Evolutionary conservation across 2,113 vertebrate species (phyloP).

Genomic region (Aythya baeri): DNA sequence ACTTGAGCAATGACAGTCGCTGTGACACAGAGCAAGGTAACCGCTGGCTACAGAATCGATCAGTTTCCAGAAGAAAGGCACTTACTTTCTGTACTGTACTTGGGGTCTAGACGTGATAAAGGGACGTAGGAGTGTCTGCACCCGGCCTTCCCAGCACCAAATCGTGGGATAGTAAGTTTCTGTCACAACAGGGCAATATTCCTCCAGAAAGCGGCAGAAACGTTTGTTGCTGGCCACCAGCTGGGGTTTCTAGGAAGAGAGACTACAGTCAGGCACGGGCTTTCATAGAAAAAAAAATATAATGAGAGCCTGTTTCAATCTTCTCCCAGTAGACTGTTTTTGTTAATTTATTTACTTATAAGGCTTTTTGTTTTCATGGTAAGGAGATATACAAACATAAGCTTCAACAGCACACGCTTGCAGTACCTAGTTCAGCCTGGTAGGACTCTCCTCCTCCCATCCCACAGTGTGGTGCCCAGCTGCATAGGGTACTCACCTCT

Average conservation of each 20-base stretch:
- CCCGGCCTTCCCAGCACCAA: slow-evolving; percentile 98
- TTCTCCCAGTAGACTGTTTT: background rate
- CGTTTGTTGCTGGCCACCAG: slow-evolving; percentile 89
- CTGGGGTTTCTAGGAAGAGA: slow-evolving; percentile 89
- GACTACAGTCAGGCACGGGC: background rate
- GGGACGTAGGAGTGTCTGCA: slow-evolving; percentile 93
- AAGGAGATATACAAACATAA: background rate
- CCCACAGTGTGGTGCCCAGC: background rate
- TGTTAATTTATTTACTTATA: background rate
- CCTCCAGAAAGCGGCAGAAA: slow-evolving; percentile 90
- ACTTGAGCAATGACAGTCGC: background rate
- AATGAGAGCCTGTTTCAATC: background rate
- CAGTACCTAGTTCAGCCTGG: background rate
- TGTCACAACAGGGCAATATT: slow-evolving; percentile 93
- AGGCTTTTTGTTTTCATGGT: background rate
- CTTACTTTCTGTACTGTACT: slow-evolving; percentile 95
- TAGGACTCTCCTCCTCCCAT: background rate
- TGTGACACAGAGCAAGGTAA: background rate
- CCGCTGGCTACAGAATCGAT: background rate
- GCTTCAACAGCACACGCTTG: background rate
- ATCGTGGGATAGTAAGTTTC: slow-evolving; percentile 98
- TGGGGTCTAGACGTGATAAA: slow-evolving; percentile 93
- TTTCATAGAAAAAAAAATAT: background rate
- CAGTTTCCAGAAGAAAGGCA: background rate
- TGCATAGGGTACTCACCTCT: background rate